These are phyloP conservation scores for Scyliorhinus canicula DNA, from an alignment of 2,797 vertebrate genomes.

Conservation along the genomic window DNA sequence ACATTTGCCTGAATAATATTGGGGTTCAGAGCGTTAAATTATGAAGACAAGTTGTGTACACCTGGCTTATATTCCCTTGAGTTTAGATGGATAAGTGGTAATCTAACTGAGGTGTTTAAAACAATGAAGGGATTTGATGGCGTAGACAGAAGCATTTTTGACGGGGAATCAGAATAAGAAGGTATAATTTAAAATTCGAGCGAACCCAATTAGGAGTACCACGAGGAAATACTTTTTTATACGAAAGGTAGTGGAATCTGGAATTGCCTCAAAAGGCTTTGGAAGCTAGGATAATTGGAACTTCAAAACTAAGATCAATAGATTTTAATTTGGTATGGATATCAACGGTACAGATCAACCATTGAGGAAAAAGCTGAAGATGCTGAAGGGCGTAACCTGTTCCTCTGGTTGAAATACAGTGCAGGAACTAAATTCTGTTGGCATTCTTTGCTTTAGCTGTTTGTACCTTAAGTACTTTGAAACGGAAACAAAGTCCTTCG, in stretches of 20 bases:
- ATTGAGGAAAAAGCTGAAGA: background rate
- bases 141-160: background rate
- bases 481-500: background rate
- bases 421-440: background rate
- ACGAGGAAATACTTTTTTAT: background rate
- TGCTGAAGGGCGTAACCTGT: background rate
- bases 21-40: background rate
- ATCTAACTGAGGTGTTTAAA: background rate
- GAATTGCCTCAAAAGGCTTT: background rate
- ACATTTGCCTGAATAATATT: background rate
- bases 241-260: background rate
- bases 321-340: background rate
- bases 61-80: background rate
- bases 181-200: background rate
- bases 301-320: background rate
- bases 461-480: background rate
- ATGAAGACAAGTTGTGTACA: background rate
- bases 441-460: background rate
- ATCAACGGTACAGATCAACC: background rate
- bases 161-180: background rate
- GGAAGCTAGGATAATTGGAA: background rate
- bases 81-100: too few relatives aligned
- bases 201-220: background rate
- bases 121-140: background rate
- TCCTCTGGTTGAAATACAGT: background rate